phyloP scores from a whole-genome alignment of 2,113 vertebrate genomes.

The Emydocephalus ijimae region DNA sequence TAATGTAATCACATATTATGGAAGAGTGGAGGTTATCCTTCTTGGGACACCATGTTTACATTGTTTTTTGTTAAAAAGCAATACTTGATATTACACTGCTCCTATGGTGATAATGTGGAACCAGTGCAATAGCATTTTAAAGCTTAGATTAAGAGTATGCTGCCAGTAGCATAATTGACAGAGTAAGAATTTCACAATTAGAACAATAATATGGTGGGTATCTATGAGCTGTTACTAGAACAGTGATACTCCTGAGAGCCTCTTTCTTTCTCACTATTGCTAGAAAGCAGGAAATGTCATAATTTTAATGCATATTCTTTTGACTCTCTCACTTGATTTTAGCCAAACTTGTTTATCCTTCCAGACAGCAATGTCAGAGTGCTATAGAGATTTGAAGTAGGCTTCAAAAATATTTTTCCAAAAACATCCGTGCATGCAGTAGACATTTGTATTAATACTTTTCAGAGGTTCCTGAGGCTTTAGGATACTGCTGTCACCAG shows the following conservation, averaged over 20 bases:
- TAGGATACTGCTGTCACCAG: conserved; percentile 46
- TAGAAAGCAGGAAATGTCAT: neutral
- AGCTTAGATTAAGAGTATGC: conserved; percentile 26
- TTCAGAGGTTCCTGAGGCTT: conserved; percentile 47
- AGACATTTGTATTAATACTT: conserved; percentile 27
- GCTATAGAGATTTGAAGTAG: conserved; percentile 22
- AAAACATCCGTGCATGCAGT: conserved; percentile 39
- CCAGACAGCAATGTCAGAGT: conserved; percentile 37
- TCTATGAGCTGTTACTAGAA: conserved; percentile 26
- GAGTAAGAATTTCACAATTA: neutral
- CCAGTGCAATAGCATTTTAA: conserved; percentile 25
- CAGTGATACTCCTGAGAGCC: conserved; percentile 4
- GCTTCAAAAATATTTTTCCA: conserved; percentile 36
- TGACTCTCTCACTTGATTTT: neutral
- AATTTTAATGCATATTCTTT: conserved; percentile 40
- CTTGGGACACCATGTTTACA: neutral
- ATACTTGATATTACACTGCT: conserved; percentile 10
- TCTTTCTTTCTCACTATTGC: neutral
- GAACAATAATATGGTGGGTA: conserved; percentile 32
- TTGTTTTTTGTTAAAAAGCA: conserved; percentile 11
- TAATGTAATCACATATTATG: conserved; percentile 14
- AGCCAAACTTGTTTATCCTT: conserved; percentile 38
- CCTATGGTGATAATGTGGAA: conserved; percentile 19
- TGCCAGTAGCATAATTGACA: conserved; percentile 13
- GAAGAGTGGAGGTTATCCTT: neutral